A percentile compares a stretch with the other conserved stretches of the same genome.
Conservation (phyloP, 2,888 invertebrate genomes). For the Priocnemis perturbator region DNA sequence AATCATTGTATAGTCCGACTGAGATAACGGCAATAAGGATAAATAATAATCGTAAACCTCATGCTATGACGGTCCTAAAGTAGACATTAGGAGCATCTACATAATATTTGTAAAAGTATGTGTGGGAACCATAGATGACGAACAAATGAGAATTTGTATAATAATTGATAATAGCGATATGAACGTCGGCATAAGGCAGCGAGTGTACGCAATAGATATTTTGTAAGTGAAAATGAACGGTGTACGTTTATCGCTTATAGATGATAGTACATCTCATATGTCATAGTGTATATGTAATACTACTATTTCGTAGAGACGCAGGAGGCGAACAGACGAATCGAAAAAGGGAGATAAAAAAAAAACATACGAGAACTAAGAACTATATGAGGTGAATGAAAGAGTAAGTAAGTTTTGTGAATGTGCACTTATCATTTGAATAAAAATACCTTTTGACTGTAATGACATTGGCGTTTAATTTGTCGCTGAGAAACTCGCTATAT, state of each 20-base stretch:
- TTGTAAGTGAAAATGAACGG: slow-evolving; percentile 70
- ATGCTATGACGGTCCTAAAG: slow-evolving; percentile 39
- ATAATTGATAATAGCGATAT: slow-evolving; percentile 48
- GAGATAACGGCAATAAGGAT: slow-evolving; percentile 43
- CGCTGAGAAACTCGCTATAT: no score
- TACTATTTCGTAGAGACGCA: no score
- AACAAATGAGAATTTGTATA: slow-evolving; percentile 63
- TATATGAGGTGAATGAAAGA: slow-evolving; percentile 4
- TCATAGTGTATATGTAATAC: slow-evolving; percentile 57
- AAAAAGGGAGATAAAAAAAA: no score
- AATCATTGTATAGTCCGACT: slow-evolving; percentile 30
- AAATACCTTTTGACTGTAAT: slow-evolving; percentile 38
- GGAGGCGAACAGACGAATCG: no score
- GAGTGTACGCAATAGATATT: slow-evolving; percentile 64
- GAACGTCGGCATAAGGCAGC: slow-evolving; percentile 4
- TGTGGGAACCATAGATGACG: slow-evolving; percentile 54
- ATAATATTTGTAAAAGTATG: slow-evolving; percentile 52
- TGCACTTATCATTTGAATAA: slow-evolving; percentile 39
- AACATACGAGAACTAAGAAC: no score
- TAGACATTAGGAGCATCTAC: slow-evolving; percentile 49
- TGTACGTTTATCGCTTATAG: slow-evolving; percentile 72
- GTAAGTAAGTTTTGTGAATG: slow-evolving; percentile 32
- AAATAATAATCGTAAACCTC: slow-evolving; percentile 30
- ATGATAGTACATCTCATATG: slow-evolving; percentile 71
- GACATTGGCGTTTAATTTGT: slow-evolving; percentile 22